Percentiles rank a stretch among this genome's conserved stretches.
phyloP scores from a whole-genome alignment of 2,797 vertebrate species.

The Varecia variegata region DNA sequence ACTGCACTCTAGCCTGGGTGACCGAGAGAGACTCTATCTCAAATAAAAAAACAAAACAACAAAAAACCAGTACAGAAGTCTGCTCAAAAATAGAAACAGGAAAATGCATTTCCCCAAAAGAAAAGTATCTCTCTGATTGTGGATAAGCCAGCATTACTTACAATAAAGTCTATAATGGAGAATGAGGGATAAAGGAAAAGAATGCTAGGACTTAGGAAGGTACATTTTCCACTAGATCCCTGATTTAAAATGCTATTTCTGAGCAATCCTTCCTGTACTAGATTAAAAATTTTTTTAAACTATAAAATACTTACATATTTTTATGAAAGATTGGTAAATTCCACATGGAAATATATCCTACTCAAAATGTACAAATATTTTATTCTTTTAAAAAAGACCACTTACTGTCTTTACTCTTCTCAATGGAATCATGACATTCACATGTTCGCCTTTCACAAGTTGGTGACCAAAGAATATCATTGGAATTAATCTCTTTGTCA shows the following conservation, averaged over 20 bases:
- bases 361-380: not conserved
- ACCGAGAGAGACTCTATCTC: not conserved
- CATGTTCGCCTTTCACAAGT: conserved; percentile 79
- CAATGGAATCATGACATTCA: conserved; percentile 26
- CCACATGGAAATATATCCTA: not conserved
- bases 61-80: not conserved
- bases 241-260: not conserved
- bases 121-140: not conserved
- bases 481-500: conserved; percentile 78
- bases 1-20: not conserved
- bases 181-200: not conserved
- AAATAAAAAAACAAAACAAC: not conserved
- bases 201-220: not conserved
- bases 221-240: not conserved
- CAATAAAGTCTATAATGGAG: not conserved
- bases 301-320: conserved; percentile 9
- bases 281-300: not conserved
- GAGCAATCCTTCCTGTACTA: not conserved
- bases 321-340: not conserved
- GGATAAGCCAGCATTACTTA: not conserved
- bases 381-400: not conserved
- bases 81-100: conserved; percentile 8
- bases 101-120: conserved; percentile 1
- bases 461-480: conserved; percentile 89
- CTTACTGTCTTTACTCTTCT: conserved; percentile 71